These are phyloP conservation scores for Nylanderia fulva DNA, from an alignment of 1,140 invertebrate genomes.

Conservation along the genomic window DNA sequence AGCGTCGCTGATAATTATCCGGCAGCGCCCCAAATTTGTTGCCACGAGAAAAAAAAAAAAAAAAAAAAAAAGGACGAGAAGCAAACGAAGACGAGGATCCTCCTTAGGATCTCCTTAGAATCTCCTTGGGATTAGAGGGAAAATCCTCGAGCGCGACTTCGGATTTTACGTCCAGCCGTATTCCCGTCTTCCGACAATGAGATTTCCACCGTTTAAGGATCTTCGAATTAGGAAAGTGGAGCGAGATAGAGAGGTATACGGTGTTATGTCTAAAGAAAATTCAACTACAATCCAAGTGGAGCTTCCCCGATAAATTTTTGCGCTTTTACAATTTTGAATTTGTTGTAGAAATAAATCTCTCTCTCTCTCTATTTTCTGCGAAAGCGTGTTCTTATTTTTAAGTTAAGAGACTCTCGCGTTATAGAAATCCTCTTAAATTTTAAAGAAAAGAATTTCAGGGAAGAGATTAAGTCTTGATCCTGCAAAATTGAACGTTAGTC, in stretches of 20 bases:
- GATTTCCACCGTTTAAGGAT: not conserved
- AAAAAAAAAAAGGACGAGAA: not conserved
- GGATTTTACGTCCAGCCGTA: constrained; percentile 28
- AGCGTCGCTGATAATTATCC: constrained; percentile 47
- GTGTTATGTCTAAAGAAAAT: constrained; percentile 26
- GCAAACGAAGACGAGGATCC: not conserved
- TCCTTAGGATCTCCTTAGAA: constrained; percentile 28
- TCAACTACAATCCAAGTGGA: not conserved
- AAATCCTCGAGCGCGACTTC: constrained; percentile 19
- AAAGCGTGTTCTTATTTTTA: not conserved
- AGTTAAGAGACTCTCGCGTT: not conserved
- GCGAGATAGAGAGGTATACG: not conserved
- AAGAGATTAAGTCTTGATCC: not conserved
- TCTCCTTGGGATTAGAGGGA: too few relatives aligned
- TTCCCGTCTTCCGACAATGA: constrained; percentile 21
- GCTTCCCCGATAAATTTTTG: not conserved
- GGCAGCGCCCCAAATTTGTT: constrained; percentile 29
- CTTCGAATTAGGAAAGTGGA: constrained; percentile 6
- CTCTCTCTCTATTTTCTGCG: not conserved
- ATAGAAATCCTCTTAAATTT: not conserved
- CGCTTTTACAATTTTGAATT: not conserved
- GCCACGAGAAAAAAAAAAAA: constrained; percentile 2
- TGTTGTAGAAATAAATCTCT: too few relatives aligned
- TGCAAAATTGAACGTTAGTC: not conserved
- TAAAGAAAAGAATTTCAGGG: not conserved